Percentiles rank a stretch among this genome's conserved stretches.
Evolutionary conservation across 2,797 vertebrate species (phyloP).

Genomic region (Tragelaphus oryx): DNA sequence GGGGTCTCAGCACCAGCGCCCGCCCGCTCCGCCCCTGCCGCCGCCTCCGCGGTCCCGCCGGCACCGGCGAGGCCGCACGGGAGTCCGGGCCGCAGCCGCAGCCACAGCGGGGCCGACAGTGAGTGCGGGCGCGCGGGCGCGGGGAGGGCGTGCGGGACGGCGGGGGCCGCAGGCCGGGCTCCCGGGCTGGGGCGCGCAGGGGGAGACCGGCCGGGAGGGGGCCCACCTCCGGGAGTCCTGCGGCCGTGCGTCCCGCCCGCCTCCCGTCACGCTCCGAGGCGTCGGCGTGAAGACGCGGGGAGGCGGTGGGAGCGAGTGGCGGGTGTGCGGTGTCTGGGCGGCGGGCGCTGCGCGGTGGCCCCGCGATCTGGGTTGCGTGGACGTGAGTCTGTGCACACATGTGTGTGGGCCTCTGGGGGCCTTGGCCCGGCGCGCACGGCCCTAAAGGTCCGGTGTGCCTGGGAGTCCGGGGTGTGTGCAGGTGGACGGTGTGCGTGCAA

Average conservation of each 20-base stretch:
- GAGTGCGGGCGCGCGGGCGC: neutral
- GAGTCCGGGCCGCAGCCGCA: constrained; percentile 19
- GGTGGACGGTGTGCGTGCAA: neutral
- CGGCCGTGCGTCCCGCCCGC: neutral
- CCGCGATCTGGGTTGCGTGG: neutral
- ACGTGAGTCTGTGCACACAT: neutral
- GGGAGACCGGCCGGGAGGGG: neutral
- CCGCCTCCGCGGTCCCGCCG: constrained; percentile 48
- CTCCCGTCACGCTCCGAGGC: constrained; percentile 31
- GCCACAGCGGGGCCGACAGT: constrained; percentile 51
- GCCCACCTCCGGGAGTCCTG: neutral
- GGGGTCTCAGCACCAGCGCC: constrained; percentile 49
- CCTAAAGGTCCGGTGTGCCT: neutral
- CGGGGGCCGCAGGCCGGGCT: neutral
- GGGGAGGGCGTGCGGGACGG: neutral
- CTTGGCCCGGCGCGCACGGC: neutral
- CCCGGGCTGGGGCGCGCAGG: neutral
- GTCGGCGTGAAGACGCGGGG: constrained; percentile 20
- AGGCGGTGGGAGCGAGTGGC: constrained; percentile 28
- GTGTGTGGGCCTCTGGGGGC: neutral
- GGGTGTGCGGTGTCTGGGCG: neutral
- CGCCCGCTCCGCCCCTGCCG: constrained; percentile 48
- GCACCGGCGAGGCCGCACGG: constrained; percentile 27
- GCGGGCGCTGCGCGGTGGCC: neutral
- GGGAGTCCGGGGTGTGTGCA: neutral